Evolutionary conservation across 2,888 invertebrate genomes (phyloP).

Genomic region (Vanessa cardui): DNA sequence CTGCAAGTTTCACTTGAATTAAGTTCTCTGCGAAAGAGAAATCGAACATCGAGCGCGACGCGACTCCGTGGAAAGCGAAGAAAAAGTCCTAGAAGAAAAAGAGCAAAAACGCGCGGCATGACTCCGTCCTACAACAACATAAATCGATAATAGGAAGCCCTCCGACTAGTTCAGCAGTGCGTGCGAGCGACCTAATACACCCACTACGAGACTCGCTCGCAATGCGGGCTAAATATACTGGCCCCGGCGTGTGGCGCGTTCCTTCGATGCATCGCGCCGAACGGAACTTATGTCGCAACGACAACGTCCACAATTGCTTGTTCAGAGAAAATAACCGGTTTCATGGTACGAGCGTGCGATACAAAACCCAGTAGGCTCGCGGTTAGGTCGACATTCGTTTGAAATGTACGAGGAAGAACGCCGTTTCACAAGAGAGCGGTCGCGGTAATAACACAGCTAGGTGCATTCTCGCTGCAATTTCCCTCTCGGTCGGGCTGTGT

Average conservation of each 20-base stretch:
- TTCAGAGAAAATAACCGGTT: constrained; percentile 74
- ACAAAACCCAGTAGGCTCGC: constrained; percentile 50
- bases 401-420: constrained; percentile 56
- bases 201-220: constrained; percentile 72
- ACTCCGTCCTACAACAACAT: constrained; percentile 68
- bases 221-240: constrained; percentile 82
- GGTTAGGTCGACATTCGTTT: constrained; percentile 51
- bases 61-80: constrained; percentile 59
- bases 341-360: constrained; percentile 49
- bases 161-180: constrained; percentile 83
- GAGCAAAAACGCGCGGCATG: constrained; percentile 54
- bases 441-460: constrained; percentile 80
- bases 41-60: constrained; percentile 50
- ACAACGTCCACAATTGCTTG: constrained; percentile 77
- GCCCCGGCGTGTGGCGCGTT: constrained; percentile 63
- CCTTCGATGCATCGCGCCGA: constrained; percentile 55
- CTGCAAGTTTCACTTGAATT: constrained; percentile 60
- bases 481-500: constrained; percentile 83
- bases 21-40: constrained; percentile 71
- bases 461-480: constrained; percentile 83
- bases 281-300: constrained; percentile 74
- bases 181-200: constrained; percentile 82
- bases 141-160: constrained; percentile 82
- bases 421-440: constrained; percentile 65
- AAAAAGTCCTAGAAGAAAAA: constrained; percentile 63